phyloP scores from a whole-genome alignment of 2,888 invertebrate genomes.

The Ormyrus thymus region DNA sequence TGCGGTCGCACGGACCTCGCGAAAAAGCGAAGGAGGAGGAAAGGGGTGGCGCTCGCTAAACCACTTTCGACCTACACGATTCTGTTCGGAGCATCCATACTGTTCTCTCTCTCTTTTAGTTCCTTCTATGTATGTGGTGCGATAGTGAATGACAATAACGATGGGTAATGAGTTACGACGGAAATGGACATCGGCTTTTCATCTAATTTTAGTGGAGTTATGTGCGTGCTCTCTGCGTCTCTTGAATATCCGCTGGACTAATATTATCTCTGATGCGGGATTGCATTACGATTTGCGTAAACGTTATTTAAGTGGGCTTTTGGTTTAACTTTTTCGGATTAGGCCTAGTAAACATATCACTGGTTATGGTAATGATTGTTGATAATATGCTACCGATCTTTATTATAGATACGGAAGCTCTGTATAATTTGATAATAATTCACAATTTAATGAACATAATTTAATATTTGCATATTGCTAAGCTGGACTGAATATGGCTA shows the following conservation, averaged over 20 bases:
- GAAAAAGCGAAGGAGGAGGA: neutral
- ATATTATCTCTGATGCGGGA: too few species aligned
- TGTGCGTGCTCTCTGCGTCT: neutral
- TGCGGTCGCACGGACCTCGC: conserved; percentile 33
- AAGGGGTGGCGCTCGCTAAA: neutral
- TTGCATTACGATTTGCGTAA: too few species aligned
- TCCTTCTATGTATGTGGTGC: neutral
- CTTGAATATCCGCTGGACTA: neutral
- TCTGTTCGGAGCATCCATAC: neutral
- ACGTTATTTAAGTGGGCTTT: too few species aligned
- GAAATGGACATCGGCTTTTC: conserved; percentile 43
- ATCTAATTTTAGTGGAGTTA: conserved; percentile 21
- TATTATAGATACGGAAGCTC: too few species aligned
- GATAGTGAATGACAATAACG: conserved; percentile 44
- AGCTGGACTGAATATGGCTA: too few species aligned
- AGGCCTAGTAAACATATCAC: too few species aligned
- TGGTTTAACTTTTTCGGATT: too few species aligned
- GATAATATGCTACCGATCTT: too few species aligned
- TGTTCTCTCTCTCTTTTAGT: neutral
- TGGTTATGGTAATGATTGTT: too few species aligned
- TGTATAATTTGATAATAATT: too few species aligned
- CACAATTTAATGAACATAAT: too few species aligned
- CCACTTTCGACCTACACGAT: conserved; percentile 48
- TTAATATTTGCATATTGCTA: too few species aligned
- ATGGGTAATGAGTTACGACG: conserved; percentile 36